phyloP scores from a whole-genome alignment of 2,113 vertebrate species.

The Apistogramma diplotaenia region DNA sequence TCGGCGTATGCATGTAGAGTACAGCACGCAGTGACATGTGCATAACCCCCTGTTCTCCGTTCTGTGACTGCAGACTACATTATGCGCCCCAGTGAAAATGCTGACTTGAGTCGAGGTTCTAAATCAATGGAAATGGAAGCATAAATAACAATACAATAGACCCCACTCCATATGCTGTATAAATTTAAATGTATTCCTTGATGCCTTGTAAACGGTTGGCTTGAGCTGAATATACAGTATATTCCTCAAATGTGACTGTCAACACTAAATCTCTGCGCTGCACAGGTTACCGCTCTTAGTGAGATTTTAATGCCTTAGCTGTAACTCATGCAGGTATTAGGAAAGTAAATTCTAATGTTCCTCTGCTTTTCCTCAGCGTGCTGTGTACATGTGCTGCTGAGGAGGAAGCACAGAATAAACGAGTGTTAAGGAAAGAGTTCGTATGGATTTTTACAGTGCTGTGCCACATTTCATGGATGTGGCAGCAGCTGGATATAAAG shows the following conservation, averaged over 20 bases:
- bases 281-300: neutral
- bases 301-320: conserved; percentile 15
- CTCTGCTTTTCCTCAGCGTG: neutral
- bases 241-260: conserved; percentile 24
- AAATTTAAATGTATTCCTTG: conserved; percentile 38
- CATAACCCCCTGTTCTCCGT: neutral
- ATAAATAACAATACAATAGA: conserved; percentile 39
- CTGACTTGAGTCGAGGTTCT: conserved; percentile 46
- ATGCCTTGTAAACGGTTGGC: conserved; percentile 34
- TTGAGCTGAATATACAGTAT: conserved; percentile 13
- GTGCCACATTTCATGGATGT: conserved; percentile 14
- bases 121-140: conserved; percentile 44
- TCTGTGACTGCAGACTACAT: conserved; percentile 3
- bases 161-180: conserved; percentile 22
- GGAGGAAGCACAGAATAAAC: neutral
- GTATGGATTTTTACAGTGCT: conserved; percentile 25
- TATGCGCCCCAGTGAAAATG: conserved; percentile 24
- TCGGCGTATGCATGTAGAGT: neutral
- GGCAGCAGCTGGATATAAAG: conserved; percentile 34
- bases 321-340: conserved; percentile 12
- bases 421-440: conserved; percentile 16
- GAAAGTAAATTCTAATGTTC: neutral
- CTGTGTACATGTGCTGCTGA: neutral
- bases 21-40: neutral
- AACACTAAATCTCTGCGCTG: neutral